A percentile compares a stretch with the other conserved stretches of the same genome.
phyloP scores from a whole-genome alignment of 2,797 vertebrate genomes.

The Geotrypetes seraphini region DNA sequence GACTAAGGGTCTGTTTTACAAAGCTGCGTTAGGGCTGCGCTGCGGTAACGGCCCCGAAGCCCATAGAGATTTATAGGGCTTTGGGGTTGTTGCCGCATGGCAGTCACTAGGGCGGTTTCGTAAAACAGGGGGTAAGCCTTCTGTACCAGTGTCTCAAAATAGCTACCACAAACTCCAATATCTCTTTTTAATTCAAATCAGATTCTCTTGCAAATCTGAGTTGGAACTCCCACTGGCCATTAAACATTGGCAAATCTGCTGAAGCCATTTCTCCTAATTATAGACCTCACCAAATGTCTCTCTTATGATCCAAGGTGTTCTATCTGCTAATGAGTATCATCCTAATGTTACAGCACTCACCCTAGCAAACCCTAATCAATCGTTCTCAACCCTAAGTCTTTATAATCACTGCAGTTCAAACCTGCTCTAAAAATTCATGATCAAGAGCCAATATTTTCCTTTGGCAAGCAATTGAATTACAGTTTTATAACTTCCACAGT shows the following conservation, averaged over 20 bases:
- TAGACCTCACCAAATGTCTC: conserved; percentile 17
- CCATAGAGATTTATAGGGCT: too few species aligned
- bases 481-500: too few species aligned
- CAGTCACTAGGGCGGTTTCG: too few species aligned
- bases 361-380: conserved; percentile 21
- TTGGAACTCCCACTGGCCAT: conserved; percentile 8
- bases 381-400: conserved; percentile 24
- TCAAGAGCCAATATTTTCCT: conserved; percentile 12
- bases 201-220: too few species aligned
- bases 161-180: too few species aligned
- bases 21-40: too few species aligned
- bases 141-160: too few species aligned
- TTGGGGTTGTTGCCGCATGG: too few species aligned
- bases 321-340: conserved; percentile 17
- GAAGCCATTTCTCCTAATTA: conserved; percentile 10
- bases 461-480: conserved; percentile 7
- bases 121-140: too few species aligned
- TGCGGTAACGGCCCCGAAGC: too few species aligned
- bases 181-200: too few species aligned
- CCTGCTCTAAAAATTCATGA: conserved; percentile 10
- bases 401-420: conserved; percentile 17
- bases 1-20: too few species aligned
- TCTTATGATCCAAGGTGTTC: conserved; percentile 22
- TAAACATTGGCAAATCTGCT: conserved; percentile 1
- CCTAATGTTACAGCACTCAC: conserved; percentile 8